Evolutionary conservation across 1,140 invertebrate species (phyloP), one percentile per base, ranked within the genome.

Genomic region (Teleogryllus occipitalis): DNA sequence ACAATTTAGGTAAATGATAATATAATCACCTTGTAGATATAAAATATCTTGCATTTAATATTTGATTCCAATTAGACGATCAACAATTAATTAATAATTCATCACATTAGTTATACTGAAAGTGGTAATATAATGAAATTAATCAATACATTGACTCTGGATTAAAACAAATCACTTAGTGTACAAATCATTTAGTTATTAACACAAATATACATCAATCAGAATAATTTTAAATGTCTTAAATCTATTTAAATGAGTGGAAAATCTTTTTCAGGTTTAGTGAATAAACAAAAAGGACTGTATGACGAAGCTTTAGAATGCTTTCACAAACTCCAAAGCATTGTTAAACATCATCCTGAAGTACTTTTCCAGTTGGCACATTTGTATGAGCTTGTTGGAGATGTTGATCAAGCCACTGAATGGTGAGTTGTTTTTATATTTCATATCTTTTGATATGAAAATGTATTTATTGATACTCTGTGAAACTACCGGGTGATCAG

Each of bases 341-440:
- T 96, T 76, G 87, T 94, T n/a, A 85, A 88, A 82, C 92, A 93
- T 83, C 92, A 94, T 87, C 93, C 95, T 12, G 91, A 96, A 85
- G 95, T 97, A 7, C 89, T 96, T 75, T 97, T 93, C 86, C 95
- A 97, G 87, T 90, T 97, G 80, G 96, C 93, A 49, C 89, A 93
- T 83, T 87, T 97, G 80, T 93, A 95, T 86, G 95, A 97, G 84
- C 85, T 90, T 76, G 85, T 92, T 80, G 92, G 90, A 27, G 93
- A 96, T 82, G 86, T 88, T 8, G 93, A 96, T 80, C 94, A 96
- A 81, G 94, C 95, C 0, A 85, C 91, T 14, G 92, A 94, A 88
- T 93, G 92, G 85, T 91, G 86, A 83, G 12, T 77, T 21, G 18
- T 21, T 77, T 65, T 14, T 18, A 65, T 14, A 65, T 65, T 2